Evolutionary conservation across 2,113 vertebrate genomes (phyloP).

Genomic region (Pomatostomus ruficeps): DNA sequence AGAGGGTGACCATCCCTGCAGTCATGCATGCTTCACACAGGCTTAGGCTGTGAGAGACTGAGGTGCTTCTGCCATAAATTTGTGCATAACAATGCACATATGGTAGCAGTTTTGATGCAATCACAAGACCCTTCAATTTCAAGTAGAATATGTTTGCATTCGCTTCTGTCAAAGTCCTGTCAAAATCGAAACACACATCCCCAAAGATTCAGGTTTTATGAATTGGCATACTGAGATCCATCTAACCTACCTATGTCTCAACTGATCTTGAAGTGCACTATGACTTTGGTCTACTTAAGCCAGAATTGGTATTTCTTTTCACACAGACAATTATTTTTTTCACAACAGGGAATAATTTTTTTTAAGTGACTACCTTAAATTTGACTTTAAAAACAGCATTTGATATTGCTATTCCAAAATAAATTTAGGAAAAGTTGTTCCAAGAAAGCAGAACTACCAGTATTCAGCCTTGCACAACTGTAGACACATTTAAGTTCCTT

Average conservation of each 20-base stretch:
- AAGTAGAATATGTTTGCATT: not conserved
- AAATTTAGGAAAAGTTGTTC: not conserved
- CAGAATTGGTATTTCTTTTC: not conserved
- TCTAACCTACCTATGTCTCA: not conserved
- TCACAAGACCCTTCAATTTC: not conserved
- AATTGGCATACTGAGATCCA: not conserved
- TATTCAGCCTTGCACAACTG: not conserved
- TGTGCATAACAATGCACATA: accelerated
- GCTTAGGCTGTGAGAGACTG: not conserved
- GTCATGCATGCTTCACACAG: not conserved
- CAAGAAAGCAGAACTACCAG: not conserved
- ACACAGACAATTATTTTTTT: accelerated
- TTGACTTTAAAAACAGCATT: not conserved
- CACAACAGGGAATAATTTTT: too few relatives aligned
- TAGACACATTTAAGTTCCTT: not conserved
- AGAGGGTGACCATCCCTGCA: not conserved
- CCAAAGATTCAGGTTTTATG: not conserved
- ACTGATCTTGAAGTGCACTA: not conserved
- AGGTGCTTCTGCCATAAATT: not conserved
- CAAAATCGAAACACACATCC: not conserved
- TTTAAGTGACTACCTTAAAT: not conserved
- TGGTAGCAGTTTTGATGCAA: not conserved
- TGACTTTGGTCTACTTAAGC: not conserved
- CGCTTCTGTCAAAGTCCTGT: not conserved
- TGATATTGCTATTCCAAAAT: not conserved